Base-by-base conservation (phyloP, 2,113 vertebrate species). In the Bostrychus sinensis region DNA sequence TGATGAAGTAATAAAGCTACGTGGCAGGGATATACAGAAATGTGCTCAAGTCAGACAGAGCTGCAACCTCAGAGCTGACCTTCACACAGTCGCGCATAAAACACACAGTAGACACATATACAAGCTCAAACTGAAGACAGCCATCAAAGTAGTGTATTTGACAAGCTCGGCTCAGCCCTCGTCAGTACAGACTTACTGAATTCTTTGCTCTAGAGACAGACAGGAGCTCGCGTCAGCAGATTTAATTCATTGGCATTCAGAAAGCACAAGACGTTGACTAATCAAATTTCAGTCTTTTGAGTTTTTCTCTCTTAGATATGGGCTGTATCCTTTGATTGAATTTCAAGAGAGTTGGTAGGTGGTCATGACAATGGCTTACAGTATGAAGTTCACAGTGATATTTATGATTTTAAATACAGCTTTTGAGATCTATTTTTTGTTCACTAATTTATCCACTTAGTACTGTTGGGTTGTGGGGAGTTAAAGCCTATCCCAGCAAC, bases 221-320 rank as follows among this genome's bases (percentile, higher is more conserved):
- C 36, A 37, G 57, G 43, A 56, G 54, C 72, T 30, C 25, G 30
- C 17, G 57, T 84, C 78, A 82, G 70, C 81, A 82, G 56, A 10
- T 78, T 84, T 66, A 34, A 22, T 53, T 78, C 26, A 73, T 80
- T 75, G 64, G 41, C 71, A 80, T 75, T 68, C 20, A 62, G 62
- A 58, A 16, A 64, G 43, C 41, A 57, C 25, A 61, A 75, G 56
- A 13, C 72, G 72, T 63, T 5, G 22, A 23, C 45, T 13, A 25
- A 5, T 14, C 57, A 75, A 19, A 61, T 78, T 81, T 57, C 13
- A 14, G 14, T 38, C 57, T 70, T 48, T 48, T 48, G 19, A 34
- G 32, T 8, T 34, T 34, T 34, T 34, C 32, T 8, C 3, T 5
- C 32, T n/a, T n/a, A n/a, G 32, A 34, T 5, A 34, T 25, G 45